Conservation (phyloP, 2,888 invertebrate species). For the Mactromeris polynyma region DNA sequence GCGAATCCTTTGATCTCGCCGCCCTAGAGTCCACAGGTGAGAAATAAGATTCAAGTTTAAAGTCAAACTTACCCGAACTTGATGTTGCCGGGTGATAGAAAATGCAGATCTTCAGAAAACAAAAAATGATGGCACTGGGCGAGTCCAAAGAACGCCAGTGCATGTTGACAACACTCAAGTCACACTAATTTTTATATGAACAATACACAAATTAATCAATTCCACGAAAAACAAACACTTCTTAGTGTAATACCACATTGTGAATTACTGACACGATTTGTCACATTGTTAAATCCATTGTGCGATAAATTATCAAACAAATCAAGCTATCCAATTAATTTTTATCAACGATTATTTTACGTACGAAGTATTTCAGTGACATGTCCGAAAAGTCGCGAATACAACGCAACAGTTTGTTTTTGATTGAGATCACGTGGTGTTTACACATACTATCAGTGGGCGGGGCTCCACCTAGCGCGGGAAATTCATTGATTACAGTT, state of each 20-base stretch:
- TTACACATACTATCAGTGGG: conserved; percentile 68
- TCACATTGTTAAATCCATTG: conserved; percentile 52
- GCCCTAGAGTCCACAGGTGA: conserved; percentile 1
- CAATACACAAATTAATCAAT: conserved; percentile 53
- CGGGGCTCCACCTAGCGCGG: conserved; percentile 60
- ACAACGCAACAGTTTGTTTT: conserved; percentile 51
- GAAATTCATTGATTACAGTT: conserved; percentile 50
- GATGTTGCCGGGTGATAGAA: conserved; percentile 38
- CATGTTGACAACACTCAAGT: conserved; percentile 72
- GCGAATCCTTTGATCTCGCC: conserved; percentile 30
- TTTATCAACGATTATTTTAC: not conserved
- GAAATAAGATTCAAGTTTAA: not conserved
- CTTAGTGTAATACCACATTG: conserved; percentile 49
- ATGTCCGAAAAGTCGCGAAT: conserved; percentile 69
- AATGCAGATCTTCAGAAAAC: conserved; percentile 27
- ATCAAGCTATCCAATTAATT: not conserved
- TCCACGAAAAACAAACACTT: conserved; percentile 45
- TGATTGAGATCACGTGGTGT: conserved; percentile 66
- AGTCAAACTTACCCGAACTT: conserved; percentile 29
- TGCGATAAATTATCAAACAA: conserved; percentile 15
- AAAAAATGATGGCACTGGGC: conserved; percentile 33
- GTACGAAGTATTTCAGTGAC: conserved; percentile 42
- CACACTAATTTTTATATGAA: conserved; percentile 42
- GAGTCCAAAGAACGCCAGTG: conserved; percentile 51
- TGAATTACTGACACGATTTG: conserved; percentile 34